Conservation (phyloP, 1,140 invertebrate species). For the Bombus affinis region DNA sequence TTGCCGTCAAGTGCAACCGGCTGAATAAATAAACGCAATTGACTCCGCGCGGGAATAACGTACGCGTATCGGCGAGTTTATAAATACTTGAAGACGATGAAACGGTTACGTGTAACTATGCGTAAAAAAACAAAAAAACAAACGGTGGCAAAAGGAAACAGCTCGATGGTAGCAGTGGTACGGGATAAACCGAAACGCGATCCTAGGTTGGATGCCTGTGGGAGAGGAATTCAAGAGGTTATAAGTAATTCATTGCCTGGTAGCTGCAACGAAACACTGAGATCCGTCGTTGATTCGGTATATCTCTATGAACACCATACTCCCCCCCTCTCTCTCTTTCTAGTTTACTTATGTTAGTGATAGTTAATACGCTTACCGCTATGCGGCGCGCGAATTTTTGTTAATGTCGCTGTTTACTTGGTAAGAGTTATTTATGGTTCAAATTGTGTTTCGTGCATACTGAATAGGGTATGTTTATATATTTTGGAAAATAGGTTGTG, state of each 20-base stretch:
- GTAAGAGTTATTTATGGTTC: not conserved
- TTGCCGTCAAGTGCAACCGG: constrained; percentile 45
- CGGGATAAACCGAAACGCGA: constrained; percentile 2
- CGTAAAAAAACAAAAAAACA: constrained; percentile 5
- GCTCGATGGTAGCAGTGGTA: not conserved
- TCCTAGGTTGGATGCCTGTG: not conserved
- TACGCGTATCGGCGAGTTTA: constrained; percentile 35
- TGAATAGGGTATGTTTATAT: not conserved
- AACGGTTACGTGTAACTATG: not conserved
- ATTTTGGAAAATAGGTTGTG: not conserved
- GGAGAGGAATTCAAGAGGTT: constrained; percentile 29
- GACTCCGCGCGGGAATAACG: constrained; percentile 5
- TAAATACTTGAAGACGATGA: constrained; percentile 42
- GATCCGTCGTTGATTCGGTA: not conserved
- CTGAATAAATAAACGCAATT: constrained; percentile 52
- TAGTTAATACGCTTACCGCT: not conserved
- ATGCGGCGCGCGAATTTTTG: not conserved
- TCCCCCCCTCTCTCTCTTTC: no score
- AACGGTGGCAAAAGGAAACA: not conserved
- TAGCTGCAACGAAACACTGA: constrained; percentile 22
- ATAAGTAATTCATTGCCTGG: constrained; percentile 65
- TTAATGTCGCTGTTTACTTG: not conserved
- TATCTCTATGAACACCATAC: constrained; percentile 10
- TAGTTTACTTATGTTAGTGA: not conserved
- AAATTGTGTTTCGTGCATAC: not conserved